Evolutionary conservation across 2,888 invertebrate species (phyloP).

Genomic region (Chymomyza procnemis): DNA sequence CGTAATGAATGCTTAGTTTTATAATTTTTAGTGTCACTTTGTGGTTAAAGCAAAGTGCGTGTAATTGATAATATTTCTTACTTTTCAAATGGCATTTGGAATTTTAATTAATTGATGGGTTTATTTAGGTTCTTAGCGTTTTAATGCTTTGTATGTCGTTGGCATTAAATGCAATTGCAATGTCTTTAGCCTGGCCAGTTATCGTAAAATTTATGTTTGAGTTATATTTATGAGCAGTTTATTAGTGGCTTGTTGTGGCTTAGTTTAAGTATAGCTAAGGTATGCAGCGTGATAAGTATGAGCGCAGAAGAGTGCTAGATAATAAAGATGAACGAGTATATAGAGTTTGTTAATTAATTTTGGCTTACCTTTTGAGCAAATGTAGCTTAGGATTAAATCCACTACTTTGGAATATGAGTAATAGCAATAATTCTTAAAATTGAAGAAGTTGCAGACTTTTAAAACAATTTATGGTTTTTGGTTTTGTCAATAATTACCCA

Average conservation of each 20-base stretch:
- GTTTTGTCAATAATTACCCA: no score
- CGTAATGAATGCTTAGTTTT: slow-evolving; percentile 23
- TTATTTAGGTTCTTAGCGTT: slow-evolving; percentile 11
- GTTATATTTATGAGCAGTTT: background rate
- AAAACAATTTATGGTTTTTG: no score
- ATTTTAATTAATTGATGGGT: slow-evolving; percentile 56
- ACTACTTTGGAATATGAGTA: no score
- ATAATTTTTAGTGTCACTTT: slow-evolving; percentile 46
- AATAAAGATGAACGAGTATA: background rate
- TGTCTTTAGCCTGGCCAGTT: background rate
- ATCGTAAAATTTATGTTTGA: slow-evolving; percentile 9
- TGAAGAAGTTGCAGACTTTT: no score
- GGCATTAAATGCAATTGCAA: background rate
- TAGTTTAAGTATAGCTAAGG: background rate
- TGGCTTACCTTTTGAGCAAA: background rate
- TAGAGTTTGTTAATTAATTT: background rate
- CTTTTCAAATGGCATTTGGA: slow-evolving; percentile 26
- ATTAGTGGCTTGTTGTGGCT: slow-evolving; percentile 13
- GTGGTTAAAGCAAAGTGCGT: slow-evolving; percentile 18
- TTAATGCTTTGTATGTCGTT: background rate
- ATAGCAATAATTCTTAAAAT: no score
- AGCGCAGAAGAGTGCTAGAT: background rate
- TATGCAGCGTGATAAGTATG: background rate
- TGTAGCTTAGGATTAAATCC: no score
- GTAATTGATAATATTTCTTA: slow-evolving; percentile 48